A percentile compares a stretch with the other conserved stretches of the same genome.
These are phyloP conservation scores for Gymnocheta viridis DNA, from an alignment of 2,888 invertebrate species.

Conservation along the genomic window DNA sequence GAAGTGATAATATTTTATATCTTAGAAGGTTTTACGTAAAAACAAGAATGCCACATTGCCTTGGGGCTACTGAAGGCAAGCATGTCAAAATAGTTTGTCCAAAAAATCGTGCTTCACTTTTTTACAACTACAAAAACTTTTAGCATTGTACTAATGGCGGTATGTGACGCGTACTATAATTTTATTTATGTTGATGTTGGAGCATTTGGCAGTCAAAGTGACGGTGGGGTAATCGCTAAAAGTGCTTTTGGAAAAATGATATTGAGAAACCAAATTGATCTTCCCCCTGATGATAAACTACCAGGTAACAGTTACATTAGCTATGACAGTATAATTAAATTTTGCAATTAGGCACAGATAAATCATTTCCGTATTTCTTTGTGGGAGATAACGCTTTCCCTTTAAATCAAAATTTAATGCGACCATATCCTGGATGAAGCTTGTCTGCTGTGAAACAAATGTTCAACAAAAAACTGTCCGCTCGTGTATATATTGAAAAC, in stretches of 20 bases:
- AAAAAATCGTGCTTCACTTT: conserved; percentile 29
- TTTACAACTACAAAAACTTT: conserved; percentile 47
- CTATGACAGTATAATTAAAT: too few species aligned
- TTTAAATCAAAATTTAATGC: too few species aligned
- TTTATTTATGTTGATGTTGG: conserved; percentile 56
- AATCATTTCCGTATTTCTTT: too few species aligned
- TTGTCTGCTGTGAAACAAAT: too few species aligned
- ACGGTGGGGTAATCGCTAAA: conserved; percentile 36
- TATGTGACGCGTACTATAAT: conserved; percentile 34
- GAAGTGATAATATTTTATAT: background rate
- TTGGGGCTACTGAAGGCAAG: conserved; percentile 38
- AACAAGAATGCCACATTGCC: conserved; percentile 7
- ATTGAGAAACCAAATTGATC: background rate
- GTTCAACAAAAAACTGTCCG: conserved; percentile 40
- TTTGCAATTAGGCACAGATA: background rate
- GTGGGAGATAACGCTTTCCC: too few species aligned
- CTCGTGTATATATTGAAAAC: conserved; percentile 3
- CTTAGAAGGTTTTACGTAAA: background rate
- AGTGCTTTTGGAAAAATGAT: conserved; percentile 51
- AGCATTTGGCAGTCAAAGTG: conserved; percentile 27
- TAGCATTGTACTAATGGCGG: conserved; percentile 50
- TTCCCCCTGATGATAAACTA: background rate
- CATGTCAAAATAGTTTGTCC: conserved; percentile 28
- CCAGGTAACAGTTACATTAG: background rate
- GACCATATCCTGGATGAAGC: too few species aligned